Base-by-base conservation (phyloP, 37 sponge, comb jelly and placozoan genomes). In the Spongilla lacustris region DNA sequence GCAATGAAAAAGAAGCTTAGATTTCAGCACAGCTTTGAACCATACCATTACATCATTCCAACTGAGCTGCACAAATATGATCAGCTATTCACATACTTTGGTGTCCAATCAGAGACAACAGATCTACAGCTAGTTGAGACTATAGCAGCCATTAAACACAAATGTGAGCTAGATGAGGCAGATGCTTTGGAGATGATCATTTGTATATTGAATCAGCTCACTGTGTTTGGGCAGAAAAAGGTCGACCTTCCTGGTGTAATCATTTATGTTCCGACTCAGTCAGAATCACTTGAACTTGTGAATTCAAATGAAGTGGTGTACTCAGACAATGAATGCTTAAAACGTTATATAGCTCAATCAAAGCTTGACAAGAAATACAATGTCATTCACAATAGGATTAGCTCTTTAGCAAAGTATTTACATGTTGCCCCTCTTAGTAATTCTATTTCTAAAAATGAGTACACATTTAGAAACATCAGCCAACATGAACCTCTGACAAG, bases 401-500 rank as follows among this genome's bases (percentile, higher is more conserved):
- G 29, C 2, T 17, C 33, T 14, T 25, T 37, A 19, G 66, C 80
- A 27, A 23, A 25, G 26, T 27, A 13, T 29, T 67, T 79, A 8
- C 32, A 67, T 6, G 28, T 80, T 19, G 35, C 27, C 34, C 81
- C 87, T 12, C 35, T 88, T 14, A 77, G 77, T 68, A 41, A 68
- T n/a, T 12, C 19, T 38, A 46, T 88, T 23, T 82, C 80, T 26
- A 68, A 71, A 49, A 14, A 82, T 67, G 82, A 82, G 46, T 82
- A 81, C 27, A 50, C 74, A 67, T 77, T 81, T 78, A 78, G 33
- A 23, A 79, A 91, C 71, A 58, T 72, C 72, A 87, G 91, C 67
- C 91, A 81, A 48, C 73, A 91, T 66, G 91, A 91, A 69, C 88
- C 83, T 25, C 80, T 91, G 2, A 77, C 67, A 13, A 69, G 50